Percentiles rank a stretch among this genome's conserved stretches.
Evolutionary conservation across 2,888 invertebrate species (phyloP).

Genomic region (Lepidochitona cinerea): DNA sequence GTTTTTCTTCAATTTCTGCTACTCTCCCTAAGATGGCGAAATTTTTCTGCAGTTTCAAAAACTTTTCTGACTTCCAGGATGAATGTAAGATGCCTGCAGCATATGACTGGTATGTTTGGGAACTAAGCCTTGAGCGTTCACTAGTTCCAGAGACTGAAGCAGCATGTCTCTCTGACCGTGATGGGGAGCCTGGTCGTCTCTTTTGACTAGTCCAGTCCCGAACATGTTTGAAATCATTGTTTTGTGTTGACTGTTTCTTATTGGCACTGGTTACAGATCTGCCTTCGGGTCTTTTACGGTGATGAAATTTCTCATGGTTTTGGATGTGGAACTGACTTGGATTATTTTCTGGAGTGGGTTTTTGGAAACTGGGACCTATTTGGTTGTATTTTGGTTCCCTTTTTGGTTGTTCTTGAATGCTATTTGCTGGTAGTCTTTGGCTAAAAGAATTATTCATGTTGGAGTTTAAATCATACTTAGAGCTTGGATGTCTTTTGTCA

Average conservation of each 20-base stretch:
- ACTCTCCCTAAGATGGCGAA: slow-evolving; percentile 89
- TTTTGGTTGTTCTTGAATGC: neutral
- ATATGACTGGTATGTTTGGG: slow-evolving; percentile 65
- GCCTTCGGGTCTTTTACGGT: neutral
- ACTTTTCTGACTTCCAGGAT: slow-evolving; percentile 82
- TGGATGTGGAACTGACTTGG: too few species aligned
- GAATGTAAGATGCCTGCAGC: slow-evolving; percentile 75
- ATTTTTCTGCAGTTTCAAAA: slow-evolving; percentile 87
- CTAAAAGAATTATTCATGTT: too few species aligned
- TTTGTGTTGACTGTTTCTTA: neutral
- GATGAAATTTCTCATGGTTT: too few species aligned
- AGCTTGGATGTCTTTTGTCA: neutral
- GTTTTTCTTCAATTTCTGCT: slow-evolving; percentile 74
- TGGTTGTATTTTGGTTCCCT: neutral
- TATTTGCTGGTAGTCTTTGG: neutral
- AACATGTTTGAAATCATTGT: neutral
- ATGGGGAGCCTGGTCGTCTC: neutral
- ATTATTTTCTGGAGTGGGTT: too few species aligned
- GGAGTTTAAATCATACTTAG: too few species aligned
- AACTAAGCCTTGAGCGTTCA: slow-evolving; percentile 60
- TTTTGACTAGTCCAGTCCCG: neutral
- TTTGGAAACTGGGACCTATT: neutral
- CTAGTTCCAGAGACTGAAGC: slow-evolving; percentile 48
- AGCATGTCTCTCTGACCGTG: neutral
- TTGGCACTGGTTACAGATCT: neutral